Conservation (phyloP, 2,113 vertebrate species). For the Dasyurus viverrinus region DNA sequence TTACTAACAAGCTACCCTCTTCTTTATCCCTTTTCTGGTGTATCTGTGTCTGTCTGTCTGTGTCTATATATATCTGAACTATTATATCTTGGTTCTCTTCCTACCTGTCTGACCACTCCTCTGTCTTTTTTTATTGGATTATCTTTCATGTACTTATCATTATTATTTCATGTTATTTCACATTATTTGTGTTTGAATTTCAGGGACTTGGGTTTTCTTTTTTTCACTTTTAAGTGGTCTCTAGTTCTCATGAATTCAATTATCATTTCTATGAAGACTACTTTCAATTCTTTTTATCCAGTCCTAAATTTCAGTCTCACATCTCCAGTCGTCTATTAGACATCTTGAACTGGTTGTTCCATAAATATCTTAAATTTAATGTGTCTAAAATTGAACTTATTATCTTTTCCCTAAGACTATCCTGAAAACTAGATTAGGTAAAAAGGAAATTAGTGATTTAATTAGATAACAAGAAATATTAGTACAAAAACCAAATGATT, state of each 20-base stretch:
- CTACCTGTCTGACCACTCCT: too few relatives aligned
- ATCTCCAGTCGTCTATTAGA: background rate
- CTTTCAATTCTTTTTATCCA: background rate
- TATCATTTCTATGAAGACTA: background rate
- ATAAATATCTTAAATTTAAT: background rate
- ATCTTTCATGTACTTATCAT: too few relatives aligned
- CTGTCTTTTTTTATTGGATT: too few relatives aligned
- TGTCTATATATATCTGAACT: too few relatives aligned
- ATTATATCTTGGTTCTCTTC: too few relatives aligned
- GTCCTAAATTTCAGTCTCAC: background rate
- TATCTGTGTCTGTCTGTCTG: background rate
- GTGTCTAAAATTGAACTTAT: background rate
- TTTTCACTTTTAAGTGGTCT: background rate
- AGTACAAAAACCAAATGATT: background rate
- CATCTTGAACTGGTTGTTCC: background rate
- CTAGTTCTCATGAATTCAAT: background rate
- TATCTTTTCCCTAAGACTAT: background rate
- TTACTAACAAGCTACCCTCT: background rate
- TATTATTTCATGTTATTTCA: background rate
- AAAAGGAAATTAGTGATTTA: background rate
- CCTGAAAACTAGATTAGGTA: background rate
- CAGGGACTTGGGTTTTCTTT: background rate
- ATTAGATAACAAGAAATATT: background rate
- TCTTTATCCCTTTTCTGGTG: background rate
- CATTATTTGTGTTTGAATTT: background rate